phyloP scores from a whole-genome alignment of 1,140 invertebrate species.

The Rhyzopertha dominica region DNA sequence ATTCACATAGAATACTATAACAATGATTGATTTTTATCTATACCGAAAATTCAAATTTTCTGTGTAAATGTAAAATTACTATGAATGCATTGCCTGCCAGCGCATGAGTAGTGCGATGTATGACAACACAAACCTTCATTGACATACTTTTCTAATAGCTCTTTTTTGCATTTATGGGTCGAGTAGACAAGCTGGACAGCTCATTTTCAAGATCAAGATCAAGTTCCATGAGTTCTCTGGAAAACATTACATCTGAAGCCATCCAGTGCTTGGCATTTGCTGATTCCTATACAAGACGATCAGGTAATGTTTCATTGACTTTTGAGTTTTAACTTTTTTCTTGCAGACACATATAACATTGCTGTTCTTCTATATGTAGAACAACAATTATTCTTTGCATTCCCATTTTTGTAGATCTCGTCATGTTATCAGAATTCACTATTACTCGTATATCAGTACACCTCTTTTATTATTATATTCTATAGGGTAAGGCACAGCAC shows the following conservation, averaged over 20 bases:
- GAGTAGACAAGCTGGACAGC: conserved; percentile 91
- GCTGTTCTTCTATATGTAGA: no score
- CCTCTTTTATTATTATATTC: no score
- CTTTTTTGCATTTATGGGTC: conserved; percentile 57
- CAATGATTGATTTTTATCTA: conserved; percentile 8
- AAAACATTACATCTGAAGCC: conserved; percentile 93
- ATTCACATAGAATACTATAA: conserved; percentile 2
- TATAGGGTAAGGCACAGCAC: no score
- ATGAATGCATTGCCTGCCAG: conserved; percentile 20
- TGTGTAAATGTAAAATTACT: no score
- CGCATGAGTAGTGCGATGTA: conserved; percentile 22
- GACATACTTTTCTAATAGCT: conserved; percentile 37
- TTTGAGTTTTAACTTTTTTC: no score
- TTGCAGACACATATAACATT: no score
- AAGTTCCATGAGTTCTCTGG: conserved; percentile 94
- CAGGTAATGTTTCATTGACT: conserved; percentile 67
- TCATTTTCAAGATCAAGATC: conserved; percentile 93
- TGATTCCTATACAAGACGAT: conserved; percentile 92
- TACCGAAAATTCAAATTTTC: no score
- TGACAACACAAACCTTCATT: not conserved
- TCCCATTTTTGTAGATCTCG: no score
- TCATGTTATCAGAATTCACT: no score
- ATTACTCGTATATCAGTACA: no score
- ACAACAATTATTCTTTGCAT: no score
- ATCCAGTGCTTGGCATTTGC: conserved; percentile 94